These are phyloP conservation scores for Hippolais icterina DNA, from an alignment of 2,113 vertebrate genomes.

Conservation along the genomic window DNA sequence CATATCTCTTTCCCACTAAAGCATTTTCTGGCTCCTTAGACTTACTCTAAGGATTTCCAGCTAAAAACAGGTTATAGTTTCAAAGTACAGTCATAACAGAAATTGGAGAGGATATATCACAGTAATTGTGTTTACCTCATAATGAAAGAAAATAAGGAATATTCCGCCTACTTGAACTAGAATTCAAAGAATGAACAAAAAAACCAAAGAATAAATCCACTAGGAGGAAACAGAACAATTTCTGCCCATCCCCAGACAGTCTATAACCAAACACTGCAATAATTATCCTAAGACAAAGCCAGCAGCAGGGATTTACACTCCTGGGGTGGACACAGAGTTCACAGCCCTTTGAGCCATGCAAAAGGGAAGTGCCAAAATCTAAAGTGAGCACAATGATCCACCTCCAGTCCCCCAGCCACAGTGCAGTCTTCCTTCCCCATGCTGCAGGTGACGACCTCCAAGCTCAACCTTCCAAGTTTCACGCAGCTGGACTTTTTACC, in stretches of 20 bases:
- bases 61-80: constrained; percentile 38
- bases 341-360: background rate
- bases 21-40: constrained; percentile 16
- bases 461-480: background rate
- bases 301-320: background rate
- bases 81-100: background rate
- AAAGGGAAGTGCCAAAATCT: background rate
- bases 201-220: background rate
- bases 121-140: background rate
- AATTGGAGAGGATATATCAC: constrained; percentile 12
- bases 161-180: background rate
- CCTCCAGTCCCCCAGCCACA: background rate
- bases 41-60: constrained; percentile 14
- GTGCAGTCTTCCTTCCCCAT: background rate
- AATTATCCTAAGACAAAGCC: background rate
- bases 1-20: constrained; percentile 4
- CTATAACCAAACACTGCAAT: background rate
- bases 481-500: background rate
- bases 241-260: background rate
- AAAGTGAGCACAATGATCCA: rapidly evolving
- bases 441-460: background rate
- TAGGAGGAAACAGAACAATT: background rate
- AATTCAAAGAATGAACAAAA: background rate
- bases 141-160: constrained; percentile 12
- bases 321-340: background rate